These are phyloP conservation scores for Scaptomyza hsui DNA, from an alignment of 1,140 invertebrate species.

Conservation along the genomic window DNA sequence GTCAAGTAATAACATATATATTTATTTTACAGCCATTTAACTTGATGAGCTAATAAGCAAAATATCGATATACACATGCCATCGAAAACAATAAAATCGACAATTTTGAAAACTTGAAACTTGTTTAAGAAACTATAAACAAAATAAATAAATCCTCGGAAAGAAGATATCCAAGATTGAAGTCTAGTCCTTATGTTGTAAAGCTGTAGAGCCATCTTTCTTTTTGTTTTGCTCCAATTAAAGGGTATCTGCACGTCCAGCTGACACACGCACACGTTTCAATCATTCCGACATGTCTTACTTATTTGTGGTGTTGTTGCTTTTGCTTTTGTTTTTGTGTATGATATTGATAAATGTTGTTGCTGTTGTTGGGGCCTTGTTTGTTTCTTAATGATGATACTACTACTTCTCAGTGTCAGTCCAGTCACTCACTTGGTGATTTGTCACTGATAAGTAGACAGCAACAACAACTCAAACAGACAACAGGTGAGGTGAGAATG, in stretches of 20 bases:
- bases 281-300: neutral
- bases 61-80: too few species aligned
- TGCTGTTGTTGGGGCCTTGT: slow-evolving; percentile 36
- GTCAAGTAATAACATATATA: neutral
- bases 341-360: slow-evolving; percentile 71
- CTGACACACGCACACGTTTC: neutral
- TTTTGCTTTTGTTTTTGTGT: slow-evolving; percentile 26
- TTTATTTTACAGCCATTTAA: too few species aligned
- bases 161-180: too few species aligned
- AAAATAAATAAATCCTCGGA: too few species aligned
- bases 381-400: slow-evolving; percentile 76
- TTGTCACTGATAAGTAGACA: slow-evolving; percentile 65
- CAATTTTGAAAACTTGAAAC: too few species aligned
- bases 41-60: too few species aligned
- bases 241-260: neutral
- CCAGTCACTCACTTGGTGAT: slow-evolving; percentile 62
- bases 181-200: too few species aligned
- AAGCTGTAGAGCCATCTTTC: too few species aligned
- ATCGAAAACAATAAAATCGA: too few species aligned
- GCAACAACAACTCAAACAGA: slow-evolving; percentile 11
- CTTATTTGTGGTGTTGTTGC: slow-evolving; percentile 25
- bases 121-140: too few species aligned
- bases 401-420: slow-evolving; percentile 73
- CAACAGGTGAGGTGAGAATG: slow-evolving; percentile 49
- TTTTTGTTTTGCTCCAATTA: neutral